Evolutionary conservation across 2,888 invertebrate species (phyloP), one percentile per base, ranked within the genome.

Genomic region (Blastobasis adustella): DNA sequence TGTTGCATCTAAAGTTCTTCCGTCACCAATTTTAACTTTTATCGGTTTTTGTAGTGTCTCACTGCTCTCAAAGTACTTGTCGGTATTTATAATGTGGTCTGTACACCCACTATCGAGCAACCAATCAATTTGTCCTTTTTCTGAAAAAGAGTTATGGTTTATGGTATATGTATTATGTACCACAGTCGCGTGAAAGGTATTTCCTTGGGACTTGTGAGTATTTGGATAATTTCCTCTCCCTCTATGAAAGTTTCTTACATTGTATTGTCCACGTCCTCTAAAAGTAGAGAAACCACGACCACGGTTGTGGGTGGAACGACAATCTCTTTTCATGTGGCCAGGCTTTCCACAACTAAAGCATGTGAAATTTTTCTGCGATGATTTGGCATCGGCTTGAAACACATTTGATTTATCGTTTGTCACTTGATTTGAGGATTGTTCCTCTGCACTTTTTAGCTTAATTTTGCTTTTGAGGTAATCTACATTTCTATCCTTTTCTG

Each of bases 331-430:
- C 6, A 63, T 10, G 56, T 63, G 63, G 6, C 63, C 60, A 36
- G 48, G 46, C 49, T 63, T 61, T 41, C 63, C 61, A 53, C 62
- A 62, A 4, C 51, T 51, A 54, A 59, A 59, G n/a, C 59, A 64
- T 60, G 57, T 10, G 6, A 6, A 10, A 10, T 4, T 42, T n/a
- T 8, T n/a, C n/a, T 8, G 42, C 8, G 4, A n/a, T 4, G 40
- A 40, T 5, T 40, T 5, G 8, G 42, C 8, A 4, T 42, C 42
- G 8, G 42, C 42, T 6, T 42, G 8, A 42, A 42, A 42, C 8
- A 42, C 42, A 42, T 42, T 42, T 6, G 42, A 36, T 10, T n/a
- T 43, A 4, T n/a, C n/a, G n/a, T n/a, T n/a, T n/a, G n/a, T n/a
- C n/a, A n/a, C n/a, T n/a, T n/a, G n/a, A n/a, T n/a, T n/a, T n/a